A percentile compares a stretch with the other conserved stretches of the same genome.
These are phyloP conservation scores for Sinopyrophorus schimmeli DNA, from an alignment of 2,888 invertebrate species.

Conservation along the genomic window DNA sequence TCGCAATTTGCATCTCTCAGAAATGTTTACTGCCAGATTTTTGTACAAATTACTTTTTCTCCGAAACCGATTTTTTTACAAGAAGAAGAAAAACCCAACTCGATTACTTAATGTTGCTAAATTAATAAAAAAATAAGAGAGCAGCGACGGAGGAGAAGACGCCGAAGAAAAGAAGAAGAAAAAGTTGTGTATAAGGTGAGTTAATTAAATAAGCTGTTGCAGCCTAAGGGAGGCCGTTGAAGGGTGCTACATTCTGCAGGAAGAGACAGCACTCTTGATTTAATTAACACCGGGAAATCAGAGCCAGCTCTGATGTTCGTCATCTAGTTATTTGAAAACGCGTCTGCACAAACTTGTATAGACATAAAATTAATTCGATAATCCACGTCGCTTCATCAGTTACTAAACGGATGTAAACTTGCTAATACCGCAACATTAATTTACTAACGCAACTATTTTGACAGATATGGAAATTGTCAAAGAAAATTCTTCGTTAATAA, in stretches of 20 bases:
- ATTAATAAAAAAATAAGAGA: slow-evolving; percentile 12
- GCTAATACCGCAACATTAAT: too few species aligned
- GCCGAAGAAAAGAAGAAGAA: too few species aligned
- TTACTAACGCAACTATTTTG: too few species aligned
- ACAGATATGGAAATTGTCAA: too few species aligned
- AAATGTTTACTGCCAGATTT: slow-evolving; percentile 37
- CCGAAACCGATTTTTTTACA: slow-evolving; percentile 27
- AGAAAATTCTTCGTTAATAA: too few species aligned
- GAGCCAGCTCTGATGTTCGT: slow-evolving; percentile 28
- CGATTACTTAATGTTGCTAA: slow-evolving; percentile 22
- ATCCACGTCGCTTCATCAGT: slow-evolving; percentile 17
- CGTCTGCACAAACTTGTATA: slow-evolving; percentile 25
- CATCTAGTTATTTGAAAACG: slow-evolving; percentile 28
- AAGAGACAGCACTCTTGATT: slow-evolving; percentile 32
- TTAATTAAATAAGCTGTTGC: slow-evolving; percentile 32
- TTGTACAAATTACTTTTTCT: too few species aligned
- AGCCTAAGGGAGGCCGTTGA: slow-evolving; percentile 22
- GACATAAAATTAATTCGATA: slow-evolving; percentile 29
- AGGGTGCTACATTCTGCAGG: slow-evolving; percentile 28
- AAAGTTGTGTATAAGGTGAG: slow-evolving; percentile 21
- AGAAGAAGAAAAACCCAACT: neutral
- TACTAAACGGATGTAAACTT: slow-evolving; percentile 16
- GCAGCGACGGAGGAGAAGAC: too few species aligned
- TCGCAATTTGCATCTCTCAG: slow-evolving; percentile 44
- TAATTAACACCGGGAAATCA: slow-evolving; percentile 33